Conservation (phyloP, 2,797 vertebrate genomes). For the Lates japonicus region DNA sequence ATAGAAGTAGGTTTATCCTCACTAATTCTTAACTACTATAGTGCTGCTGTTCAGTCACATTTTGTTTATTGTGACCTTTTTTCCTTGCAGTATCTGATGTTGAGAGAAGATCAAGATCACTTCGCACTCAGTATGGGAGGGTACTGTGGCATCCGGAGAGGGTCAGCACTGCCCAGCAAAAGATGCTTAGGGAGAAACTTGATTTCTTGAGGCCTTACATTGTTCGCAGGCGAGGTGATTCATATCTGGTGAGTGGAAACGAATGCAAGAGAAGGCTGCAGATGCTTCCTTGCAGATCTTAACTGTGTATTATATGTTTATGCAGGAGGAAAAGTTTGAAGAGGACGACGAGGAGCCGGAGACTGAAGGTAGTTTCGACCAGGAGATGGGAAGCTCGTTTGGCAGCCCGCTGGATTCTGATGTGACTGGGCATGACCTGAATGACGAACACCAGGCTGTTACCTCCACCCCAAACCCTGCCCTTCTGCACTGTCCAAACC, state of each 20-base stretch:
- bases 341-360: slow-evolving; percentile 48
- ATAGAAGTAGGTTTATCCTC: neutral
- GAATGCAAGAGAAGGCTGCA: no score
- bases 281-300: neutral
- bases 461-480: slow-evolving; percentile 5
- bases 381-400: slow-evolving; percentile 46
- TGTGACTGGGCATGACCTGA: slow-evolving; percentile 11
- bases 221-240: slow-evolving; percentile 42
- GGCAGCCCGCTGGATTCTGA: slow-evolving; percentile 31
- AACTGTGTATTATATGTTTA: neutral
- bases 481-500: slow-evolving; percentile 7
- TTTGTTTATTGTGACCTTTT: neutral
- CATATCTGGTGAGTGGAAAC: slow-evolving; percentile 24
- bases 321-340: slow-evolving; percentile 50
- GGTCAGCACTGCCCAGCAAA: slow-evolving; percentile 51
- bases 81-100: slow-evolving; percentile 52
- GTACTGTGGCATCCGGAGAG: slow-evolving; percentile 48
- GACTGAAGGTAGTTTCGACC: slow-evolving; percentile 52
- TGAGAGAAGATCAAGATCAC: slow-evolving; percentile 53
- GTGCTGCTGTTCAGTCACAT: neutral
- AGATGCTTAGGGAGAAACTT: slow-evolving; percentile 58
- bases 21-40: neutral
- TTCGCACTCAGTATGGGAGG: slow-evolving; percentile 56
- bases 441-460: slow-evolving; percentile 16
- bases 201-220: slow-evolving; percentile 59